Conservation (phyloP, 2,113 vertebrate genomes). For the Burhinus oedicnemus region DNA sequence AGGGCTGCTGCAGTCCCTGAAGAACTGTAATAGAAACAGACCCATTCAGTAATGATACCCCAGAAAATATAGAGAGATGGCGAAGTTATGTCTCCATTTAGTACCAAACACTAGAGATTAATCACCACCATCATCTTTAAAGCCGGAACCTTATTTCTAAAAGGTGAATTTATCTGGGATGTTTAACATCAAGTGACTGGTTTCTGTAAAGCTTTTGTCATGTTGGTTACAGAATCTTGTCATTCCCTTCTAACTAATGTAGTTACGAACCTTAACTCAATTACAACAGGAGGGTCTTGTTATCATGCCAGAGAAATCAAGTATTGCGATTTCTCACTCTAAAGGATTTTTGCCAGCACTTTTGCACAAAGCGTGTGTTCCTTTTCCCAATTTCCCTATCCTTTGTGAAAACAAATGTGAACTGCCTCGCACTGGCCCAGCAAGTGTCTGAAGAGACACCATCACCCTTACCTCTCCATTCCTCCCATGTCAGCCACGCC, state of each 20-base stretch:
- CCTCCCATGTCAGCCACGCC: fast-evolving
- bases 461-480: not conserved
- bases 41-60: not conserved
- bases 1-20: not conserved
- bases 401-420: not conserved
- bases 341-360: not conserved
- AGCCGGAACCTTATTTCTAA: not conserved
- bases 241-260: not conserved
- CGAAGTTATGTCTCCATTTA: not conserved
- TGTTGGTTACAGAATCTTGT: not conserved
- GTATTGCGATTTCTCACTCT: not conserved
- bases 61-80: not conserved
- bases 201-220: not conserved
- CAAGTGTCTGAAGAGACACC: fast-evolving
- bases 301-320: not conserved
- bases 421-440: not conserved
- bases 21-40: not conserved
- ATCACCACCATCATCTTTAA: not conserved
- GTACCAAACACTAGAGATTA: not conserved
- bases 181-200: not conserved
- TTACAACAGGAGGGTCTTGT: not conserved
- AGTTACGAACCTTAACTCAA: not conserved
- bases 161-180: not conserved
- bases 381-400: not conserved
- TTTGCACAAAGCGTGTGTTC: not conserved